Evolutionary conservation across 2,888 invertebrate genomes (phyloP), one percentile per base, ranked within the genome.

Genomic region (Oxyteleia sp.): DNA sequence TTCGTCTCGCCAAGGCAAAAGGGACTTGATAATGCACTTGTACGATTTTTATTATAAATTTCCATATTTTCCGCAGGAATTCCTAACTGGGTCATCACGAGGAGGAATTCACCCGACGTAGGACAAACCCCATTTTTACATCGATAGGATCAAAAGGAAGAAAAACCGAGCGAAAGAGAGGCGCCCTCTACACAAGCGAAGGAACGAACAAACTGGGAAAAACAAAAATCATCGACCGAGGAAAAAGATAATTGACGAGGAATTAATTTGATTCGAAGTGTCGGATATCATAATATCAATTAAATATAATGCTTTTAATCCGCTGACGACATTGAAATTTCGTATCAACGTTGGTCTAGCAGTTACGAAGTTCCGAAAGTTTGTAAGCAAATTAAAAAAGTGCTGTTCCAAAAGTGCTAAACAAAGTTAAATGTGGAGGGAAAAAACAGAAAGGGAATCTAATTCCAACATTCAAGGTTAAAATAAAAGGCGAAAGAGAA

Each of bases 221-320:
- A 41, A 13, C 41, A 41, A 8, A 41, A 41, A 15, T 41, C 4
- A 10, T 7, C 3, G n/a, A 10, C 10, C 38, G 38, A n/a, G n/a
- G 11, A 8, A 15, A 41, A 41, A 13, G 41, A 41, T 32, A 32
- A 32, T 32, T 10, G 32, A 32, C 32, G 32, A 10, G 32, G 32
- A 43, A 59, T 59, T 43, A 59, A 26, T 41, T 59, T 11, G 10
- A 41, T 59, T 43, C 15, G 15, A n/a, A 59, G 18, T 59, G 43
- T 26, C 23, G 43, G 59, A 23, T 18, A 15, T 41, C 59, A 43
- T 59, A 23, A 43, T 35, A 43, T 26, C 59, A 41, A 59, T 59
- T 41, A 59, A 59, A 13, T 59, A 43, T 59, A 59, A 59, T 43
- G 10, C 15, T 18, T 59, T 59, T 59, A 43, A 32, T 59, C 59